Evolutionary conservation across 2,797 vertebrate genomes (phyloP).

Genomic region (Meda fulgida): DNA sequence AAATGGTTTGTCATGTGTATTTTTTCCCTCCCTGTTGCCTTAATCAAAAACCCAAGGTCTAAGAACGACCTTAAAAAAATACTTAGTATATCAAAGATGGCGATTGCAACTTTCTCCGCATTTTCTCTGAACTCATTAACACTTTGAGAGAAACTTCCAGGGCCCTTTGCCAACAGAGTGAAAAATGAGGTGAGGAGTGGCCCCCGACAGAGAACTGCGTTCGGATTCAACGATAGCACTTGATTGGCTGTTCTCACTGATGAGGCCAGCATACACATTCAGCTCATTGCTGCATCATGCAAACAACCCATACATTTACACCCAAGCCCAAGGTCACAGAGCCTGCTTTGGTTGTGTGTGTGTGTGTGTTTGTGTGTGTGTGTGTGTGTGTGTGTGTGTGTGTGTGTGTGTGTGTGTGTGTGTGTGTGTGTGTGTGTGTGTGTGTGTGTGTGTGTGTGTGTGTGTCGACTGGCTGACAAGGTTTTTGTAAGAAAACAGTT

Average conservation of each 20-base stretch:
- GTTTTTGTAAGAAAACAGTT: constrained; percentile 18
- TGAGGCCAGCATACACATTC: constrained; percentile 55
- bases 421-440: constrained; percentile 44
- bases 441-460: constrained; percentile 16
- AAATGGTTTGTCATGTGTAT: constrained; percentile 20
- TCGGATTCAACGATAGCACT: constrained; percentile 59
- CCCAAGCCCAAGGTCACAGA: constrained; percentile 54
- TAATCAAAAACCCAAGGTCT: constrained; percentile 50
- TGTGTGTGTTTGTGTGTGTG: constrained; percentile 33
- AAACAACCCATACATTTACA: constrained; percentile 65
- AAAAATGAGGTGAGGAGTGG: constrained; percentile 66
- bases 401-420: background rate
- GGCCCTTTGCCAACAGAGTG: constrained; percentile 66
- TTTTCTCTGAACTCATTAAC: constrained; percentile 60
- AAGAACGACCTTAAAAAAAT: constrained; percentile 51
- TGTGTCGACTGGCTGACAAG: constrained; percentile 37
- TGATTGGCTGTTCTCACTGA: constrained; percentile 53
- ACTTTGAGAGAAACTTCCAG: constrained; percentile 65
- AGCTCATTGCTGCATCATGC: constrained; percentile 40
- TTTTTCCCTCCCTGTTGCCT: constrained; percentile 20
- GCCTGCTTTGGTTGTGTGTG: background rate
- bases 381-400: constrained; percentile 8
- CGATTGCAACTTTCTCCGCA: constrained; percentile 51
- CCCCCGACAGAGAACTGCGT: constrained; percentile 55
- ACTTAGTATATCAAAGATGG: constrained; percentile 52